Conservation (phyloP, 2,797 vertebrate genomes). For the Chrosomus eos region DNA sequence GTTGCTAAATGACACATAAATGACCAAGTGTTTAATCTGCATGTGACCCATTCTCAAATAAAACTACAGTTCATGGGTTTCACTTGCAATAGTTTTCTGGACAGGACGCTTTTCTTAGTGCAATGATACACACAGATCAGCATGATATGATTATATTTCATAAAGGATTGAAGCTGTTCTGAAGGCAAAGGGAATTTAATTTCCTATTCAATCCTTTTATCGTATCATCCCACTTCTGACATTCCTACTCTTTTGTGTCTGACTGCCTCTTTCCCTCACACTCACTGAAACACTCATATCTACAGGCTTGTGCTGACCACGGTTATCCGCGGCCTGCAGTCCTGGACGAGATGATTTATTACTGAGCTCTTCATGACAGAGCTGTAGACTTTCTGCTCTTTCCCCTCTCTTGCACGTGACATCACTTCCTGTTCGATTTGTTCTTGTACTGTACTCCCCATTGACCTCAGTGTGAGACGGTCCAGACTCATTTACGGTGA, state of each 20-base stretch:
- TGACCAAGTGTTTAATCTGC: not conserved
- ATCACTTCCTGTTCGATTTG: conserved; percentile 32
- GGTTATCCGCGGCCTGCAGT: conserved; percentile 47
- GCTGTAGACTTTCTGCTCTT: conserved; percentile 7
- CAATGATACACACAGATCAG: not conserved
- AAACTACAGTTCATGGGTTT: not conserved
- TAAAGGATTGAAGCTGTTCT: not conserved
- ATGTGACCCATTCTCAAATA: not conserved
- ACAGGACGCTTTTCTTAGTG: not conserved
- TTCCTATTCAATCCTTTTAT: not conserved
- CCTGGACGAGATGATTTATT: conserved; percentile 11
- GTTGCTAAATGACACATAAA: conserved; percentile 10
- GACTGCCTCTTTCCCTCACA: not conserved
- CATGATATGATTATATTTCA: not conserved
- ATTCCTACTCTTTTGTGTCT: not conserved
- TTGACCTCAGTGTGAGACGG: not conserved
- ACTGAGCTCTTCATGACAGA: conserved; percentile 38
- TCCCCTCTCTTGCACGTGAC: not conserved
- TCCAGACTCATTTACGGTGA: not conserved
- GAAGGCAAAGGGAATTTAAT: not conserved
- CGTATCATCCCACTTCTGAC: not conserved
- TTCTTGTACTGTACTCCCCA: not conserved
- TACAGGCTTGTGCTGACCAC: conserved; percentile 57
- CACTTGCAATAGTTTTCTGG: not conserved
- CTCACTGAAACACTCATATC: not conserved